Conservation (phyloP, 1,140 invertebrate species). For the Lordiphosa collinella region DNA sequence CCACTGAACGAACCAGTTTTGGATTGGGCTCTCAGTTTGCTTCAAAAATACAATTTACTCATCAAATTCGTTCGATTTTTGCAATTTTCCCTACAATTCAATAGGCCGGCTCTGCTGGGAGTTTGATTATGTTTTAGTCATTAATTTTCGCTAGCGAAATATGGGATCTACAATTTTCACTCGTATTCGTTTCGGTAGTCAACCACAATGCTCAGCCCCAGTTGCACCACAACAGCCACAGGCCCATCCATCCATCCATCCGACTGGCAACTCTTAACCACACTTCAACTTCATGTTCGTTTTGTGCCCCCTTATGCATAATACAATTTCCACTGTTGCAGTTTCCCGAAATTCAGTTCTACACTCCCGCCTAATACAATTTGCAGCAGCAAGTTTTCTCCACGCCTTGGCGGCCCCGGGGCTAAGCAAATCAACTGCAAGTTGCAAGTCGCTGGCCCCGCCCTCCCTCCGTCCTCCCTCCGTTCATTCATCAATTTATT, state of each 20-base stretch:
- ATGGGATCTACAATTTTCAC: too few relatives aligned
- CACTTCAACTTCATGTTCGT: constrained; percentile 14
- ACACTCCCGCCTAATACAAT: constrained; percentile 37
- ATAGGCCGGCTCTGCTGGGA: too few relatives aligned
- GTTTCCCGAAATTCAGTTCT: constrained; percentile 1
- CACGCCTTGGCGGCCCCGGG: constrained; percentile 8
- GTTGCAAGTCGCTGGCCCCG: constrained; percentile 1
- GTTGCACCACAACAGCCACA: too few relatives aligned
- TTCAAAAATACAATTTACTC: too few relatives aligned
- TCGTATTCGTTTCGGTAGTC: too few relatives aligned
- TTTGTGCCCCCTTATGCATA: constrained; percentile 11
- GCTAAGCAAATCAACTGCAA: constrained; percentile 42
- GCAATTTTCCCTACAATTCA: too few relatives aligned
- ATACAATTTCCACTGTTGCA: constrained; percentile 11
- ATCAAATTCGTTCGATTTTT: too few relatives aligned
- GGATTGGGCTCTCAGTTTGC: too few relatives aligned
- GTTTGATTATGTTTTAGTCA: too few relatives aligned
- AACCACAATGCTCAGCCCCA: too few relatives aligned
- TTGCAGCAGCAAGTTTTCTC: constrained; percentile 36
- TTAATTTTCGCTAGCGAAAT: too few relatives aligned
- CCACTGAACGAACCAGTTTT: too few relatives aligned
- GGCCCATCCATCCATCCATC: not conserved
- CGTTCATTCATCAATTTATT: constrained; percentile 53
- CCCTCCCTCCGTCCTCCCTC: not conserved
- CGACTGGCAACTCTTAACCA: constrained; percentile 10